Base-by-base conservation (phyloP, 2,888 invertebrate genomes). In the Brachyptera risi region DNA sequence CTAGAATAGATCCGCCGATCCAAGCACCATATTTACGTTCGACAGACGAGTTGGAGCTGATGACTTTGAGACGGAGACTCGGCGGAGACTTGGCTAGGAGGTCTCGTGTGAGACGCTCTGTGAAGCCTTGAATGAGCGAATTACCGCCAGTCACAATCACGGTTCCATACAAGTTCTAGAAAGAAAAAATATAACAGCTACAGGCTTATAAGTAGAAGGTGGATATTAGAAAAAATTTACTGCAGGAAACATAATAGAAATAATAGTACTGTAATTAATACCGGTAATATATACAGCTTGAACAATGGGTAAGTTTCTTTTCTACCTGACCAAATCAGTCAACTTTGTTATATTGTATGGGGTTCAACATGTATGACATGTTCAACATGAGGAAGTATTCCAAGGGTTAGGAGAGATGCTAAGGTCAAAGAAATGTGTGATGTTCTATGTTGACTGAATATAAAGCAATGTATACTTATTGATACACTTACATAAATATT, bases 1-100 rank as follows among this genome's bases (percentile, higher is more conserved):
- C 86, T 40, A 88, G 76, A 66, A 88, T 88, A 0, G 87, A 87
- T 21, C 88, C 88, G 17, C 88, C 88, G 65, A 87, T 85, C 88
- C 88, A 88, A 31, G 87, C 82, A 58, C 86, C 86, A 73, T 84
- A 88, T 61, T 84, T 76, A 59, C 87, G 74, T 73, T 89, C 88
- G 37, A 82, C 78, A 27, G 81, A 78, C 38, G 84, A 83, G 51
- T 83, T 81, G 0, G 85, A 82, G 60, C 83, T 80, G 47, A 86
- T 82, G 62, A 88, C 78, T 73, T 88, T 88, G 68, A 88, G 74
- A 67, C 87, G 79, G 83, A 87, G 85, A 64, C 84, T 86, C 79
- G 86, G 83, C 42, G 87, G 86, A 21, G 86, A 86, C 73, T 87
- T 87, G 51, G 80, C 78, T 47, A 83, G 80, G 63, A 88, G 75